phyloP scores from a whole-genome alignment of 1,140 invertebrate species.

The Ditylenchus dipsaci region DNA sequence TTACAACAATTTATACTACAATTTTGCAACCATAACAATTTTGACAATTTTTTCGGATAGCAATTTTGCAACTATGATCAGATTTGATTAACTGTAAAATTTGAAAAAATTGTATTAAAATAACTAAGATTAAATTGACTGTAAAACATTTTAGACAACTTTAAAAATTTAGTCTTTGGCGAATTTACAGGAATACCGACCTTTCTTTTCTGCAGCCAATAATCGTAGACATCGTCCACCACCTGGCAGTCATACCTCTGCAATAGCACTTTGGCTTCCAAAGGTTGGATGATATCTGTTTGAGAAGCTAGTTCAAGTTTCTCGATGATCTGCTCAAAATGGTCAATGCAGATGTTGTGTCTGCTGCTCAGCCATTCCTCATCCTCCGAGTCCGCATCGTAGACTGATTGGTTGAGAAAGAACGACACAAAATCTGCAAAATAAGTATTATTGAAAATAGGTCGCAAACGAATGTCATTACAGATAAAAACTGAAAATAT shows the following conservation, averaged over 20 bases:
- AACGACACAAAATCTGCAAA: constrained; percentile 34
- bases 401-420: constrained; percentile 24
- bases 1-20: too few relatives aligned
- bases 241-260: constrained; percentile 31
- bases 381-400: constrained; percentile 44
- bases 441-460: neutral
- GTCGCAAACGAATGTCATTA: too few relatives aligned
- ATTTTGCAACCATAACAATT: too few relatives aligned
- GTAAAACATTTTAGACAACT: too few relatives aligned
- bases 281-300: constrained; percentile 30
- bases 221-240: constrained; percentile 42
- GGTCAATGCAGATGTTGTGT: constrained; percentile 23
- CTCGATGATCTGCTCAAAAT: constrained; percentile 47
- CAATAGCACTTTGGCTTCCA: constrained; percentile 23
- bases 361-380: constrained; percentile 28
- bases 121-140: too few relatives aligned
- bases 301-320: constrained; percentile 34
- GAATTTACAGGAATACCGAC: too few relatives aligned
- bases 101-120: too few relatives aligned
- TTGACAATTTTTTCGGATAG: too few relatives aligned
- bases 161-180: too few relatives aligned
- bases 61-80: too few relatives aligned
- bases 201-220: constrained; percentile 42
- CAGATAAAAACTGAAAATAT: too few relatives aligned
- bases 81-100: too few relatives aligned